A percentile compares a stretch with the other conserved stretches of the same genome.
phyloP scores from a whole-genome alignment of 2,113 vertebrate genomes.

The Ceyx margarethae region DNA sequence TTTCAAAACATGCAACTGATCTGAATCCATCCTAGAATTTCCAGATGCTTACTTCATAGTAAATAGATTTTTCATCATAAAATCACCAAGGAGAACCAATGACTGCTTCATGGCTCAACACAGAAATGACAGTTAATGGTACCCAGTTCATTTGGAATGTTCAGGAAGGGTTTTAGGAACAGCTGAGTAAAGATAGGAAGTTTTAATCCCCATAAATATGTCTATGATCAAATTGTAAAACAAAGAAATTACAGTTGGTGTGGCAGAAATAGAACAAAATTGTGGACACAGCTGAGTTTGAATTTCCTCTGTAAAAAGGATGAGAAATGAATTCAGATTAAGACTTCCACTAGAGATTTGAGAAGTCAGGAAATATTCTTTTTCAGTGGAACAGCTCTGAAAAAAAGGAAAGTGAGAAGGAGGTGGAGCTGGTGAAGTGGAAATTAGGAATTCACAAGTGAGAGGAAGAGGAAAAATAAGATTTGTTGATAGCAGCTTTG shows the following conservation, averaged over 20 bases:
- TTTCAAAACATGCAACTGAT: background rate
- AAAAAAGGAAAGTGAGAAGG: background rate
- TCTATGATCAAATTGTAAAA: background rate
- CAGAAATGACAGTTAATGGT: background rate
- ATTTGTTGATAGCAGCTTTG: background rate
- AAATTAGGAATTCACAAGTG: background rate
- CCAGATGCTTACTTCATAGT: background rate
- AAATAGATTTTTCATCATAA: background rate
- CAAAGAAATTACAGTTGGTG: background rate
- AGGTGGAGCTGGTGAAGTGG: background rate
- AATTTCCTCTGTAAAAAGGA: background rate
- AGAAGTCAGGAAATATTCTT: background rate
- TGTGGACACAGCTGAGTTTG: background rate
- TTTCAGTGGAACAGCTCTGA: background rate
- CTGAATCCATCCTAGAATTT: background rate
- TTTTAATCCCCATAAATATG: background rate
- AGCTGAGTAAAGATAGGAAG: background rate
- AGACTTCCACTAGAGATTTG: accelerated
- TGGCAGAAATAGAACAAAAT: background rate
- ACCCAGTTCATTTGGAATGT: background rate
- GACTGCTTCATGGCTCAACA: background rate
- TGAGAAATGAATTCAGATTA: background rate
- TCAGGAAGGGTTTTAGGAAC: background rate
- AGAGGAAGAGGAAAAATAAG: background rate
- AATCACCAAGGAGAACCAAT: background rate